Evolutionary conservation across 37 sponge, comb jelly and placozoan genomes (phyloP), one percentile per base, ranked within the genome.

Genomic region (Mnemiopsis leidyi): DNA sequence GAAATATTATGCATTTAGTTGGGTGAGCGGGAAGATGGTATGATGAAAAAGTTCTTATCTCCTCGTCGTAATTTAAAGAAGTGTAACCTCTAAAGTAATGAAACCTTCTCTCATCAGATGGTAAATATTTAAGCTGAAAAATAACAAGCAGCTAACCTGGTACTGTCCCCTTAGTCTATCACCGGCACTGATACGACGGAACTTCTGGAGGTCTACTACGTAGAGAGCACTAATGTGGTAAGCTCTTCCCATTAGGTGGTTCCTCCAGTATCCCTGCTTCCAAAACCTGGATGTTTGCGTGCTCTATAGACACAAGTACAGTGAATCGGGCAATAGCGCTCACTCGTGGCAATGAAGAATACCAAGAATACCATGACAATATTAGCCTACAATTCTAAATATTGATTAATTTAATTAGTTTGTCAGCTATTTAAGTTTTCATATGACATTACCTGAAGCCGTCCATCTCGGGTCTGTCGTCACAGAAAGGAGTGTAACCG

Each of bases 161-260:
- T 98, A 98, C 93, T 96, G 97, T 16, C 97, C 97, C 3, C 98
- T 76, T 37, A 98, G 96, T 24, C 96, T 79, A 39, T 98, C 98
- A 21, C 98, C 98, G 69, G 98, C 98, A 38, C 95, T 97, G 68
- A 98, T 82, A 68, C 93, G 95, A 23, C 98, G 92, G 93, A 98
- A 98, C 21, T 95, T 69, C 77, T 92, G 40, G 35, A 98, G 93
- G 68, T 98, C 98, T 40, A 98, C 95, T 0, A 97, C 96, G 94
- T 98, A 98, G 69, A 98, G 93, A 24, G 98, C 98, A 96, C 95
- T 95, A 88, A 98, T 98, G 93, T 98, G 98, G 92, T 98, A 98
- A 23, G 67, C 32, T 23, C 97, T 35, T 29, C 97, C 96, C 20
- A 95, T 96, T 36, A 98, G 94, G 92, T 96, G 97, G 39, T 93